Conservation (phyloP, 2,888 invertebrate genomes). For the Antheraea yamamai region DNA sequence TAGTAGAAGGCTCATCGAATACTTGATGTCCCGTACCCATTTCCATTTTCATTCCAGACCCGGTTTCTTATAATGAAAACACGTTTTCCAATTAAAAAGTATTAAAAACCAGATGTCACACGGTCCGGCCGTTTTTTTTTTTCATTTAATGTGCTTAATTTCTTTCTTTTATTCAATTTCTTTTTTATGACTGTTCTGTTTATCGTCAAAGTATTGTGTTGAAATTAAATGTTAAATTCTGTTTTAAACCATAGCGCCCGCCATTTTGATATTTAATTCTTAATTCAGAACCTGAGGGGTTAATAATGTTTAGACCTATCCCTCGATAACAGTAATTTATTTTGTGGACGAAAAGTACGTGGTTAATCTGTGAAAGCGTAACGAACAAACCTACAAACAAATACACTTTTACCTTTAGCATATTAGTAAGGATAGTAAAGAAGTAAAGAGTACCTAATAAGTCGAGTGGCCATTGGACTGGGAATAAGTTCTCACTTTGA, state of each 20-base stretch:
- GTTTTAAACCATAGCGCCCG: too few species aligned
- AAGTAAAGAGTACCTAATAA: not conserved
- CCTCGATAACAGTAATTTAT: too few species aligned
- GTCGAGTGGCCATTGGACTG: not conserved
- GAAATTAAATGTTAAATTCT: not conserved
- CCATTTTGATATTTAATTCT: too few species aligned
- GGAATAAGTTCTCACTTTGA: not conserved
- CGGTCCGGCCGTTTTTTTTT: conserved; percentile 22
- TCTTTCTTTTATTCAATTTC: not conserved
- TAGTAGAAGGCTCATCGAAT: conserved; percentile 6
- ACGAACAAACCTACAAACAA: too few species aligned
- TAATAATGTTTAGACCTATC: too few species aligned
- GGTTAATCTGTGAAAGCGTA: too few species aligned
- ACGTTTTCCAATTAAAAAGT: conserved; percentile 43
- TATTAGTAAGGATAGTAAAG: too few species aligned
- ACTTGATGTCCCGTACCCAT: conserved; percentile 5
- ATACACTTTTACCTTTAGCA: too few species aligned
- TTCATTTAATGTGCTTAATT: not conserved
- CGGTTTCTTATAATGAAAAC: conserved; percentile 27
- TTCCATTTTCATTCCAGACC: conserved; percentile 19
- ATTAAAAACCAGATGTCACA: conserved; percentile 33
- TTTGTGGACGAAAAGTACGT: too few species aligned
- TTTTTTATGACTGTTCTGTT: conserved; percentile 4
- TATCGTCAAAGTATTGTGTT: not conserved
- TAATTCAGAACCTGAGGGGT: too few species aligned